Conservation (phyloP, 2,888 invertebrate genomes). For the Trichopoda pennipes region DNA sequence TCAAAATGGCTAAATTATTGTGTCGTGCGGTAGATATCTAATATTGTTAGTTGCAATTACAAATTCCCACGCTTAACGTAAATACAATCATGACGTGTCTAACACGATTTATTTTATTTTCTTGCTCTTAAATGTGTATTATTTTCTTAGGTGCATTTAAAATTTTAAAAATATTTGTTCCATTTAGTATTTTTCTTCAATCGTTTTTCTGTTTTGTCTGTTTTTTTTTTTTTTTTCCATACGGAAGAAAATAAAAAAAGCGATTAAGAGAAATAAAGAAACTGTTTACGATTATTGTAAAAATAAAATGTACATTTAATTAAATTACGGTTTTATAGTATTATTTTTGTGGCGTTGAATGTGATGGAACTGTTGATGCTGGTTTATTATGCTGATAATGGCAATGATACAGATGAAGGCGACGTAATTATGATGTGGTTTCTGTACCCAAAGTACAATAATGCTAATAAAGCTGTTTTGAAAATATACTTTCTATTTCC, state of each 20-base stretch:
- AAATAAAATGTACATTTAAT: slow-evolving; percentile 61
- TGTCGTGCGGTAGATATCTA: not conserved
- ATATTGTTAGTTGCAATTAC: not conserved
- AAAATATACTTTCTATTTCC: not conserved
- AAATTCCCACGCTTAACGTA: not conserved
- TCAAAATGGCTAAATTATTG: too few relatives aligned
- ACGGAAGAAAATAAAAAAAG: slow-evolving; percentile 6
- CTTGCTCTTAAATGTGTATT: slow-evolving; percentile 11
- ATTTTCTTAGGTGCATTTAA: slow-evolving; percentile 39
- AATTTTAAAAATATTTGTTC: slow-evolving; percentile 24
- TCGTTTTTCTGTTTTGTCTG: not conserved
- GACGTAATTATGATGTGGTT: slow-evolving; percentile 3
- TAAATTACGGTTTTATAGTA: slow-evolving; percentile 63
- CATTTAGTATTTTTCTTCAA: slow-evolving; percentile 24
- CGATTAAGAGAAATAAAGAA: slow-evolving; percentile 23
- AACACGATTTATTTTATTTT: slow-evolving; percentile 1
- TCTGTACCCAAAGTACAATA: slow-evolving; percentile 16
- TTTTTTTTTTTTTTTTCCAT: not conserved
- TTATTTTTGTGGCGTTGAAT: slow-evolving; percentile 52
- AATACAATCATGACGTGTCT: slow-evolving; percentile 8
- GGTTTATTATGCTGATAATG: slow-evolving; percentile 33
- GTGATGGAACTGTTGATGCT: slow-evolving; percentile 30
- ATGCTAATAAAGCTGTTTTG: not conserved
- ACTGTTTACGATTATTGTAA: slow-evolving; percentile 37
- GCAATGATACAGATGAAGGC: slow-evolving; percentile 8